These are phyloP conservation scores for Catharus minimus DNA, from an alignment of 2,113 vertebrate genomes.

Conservation along the genomic window DNA sequence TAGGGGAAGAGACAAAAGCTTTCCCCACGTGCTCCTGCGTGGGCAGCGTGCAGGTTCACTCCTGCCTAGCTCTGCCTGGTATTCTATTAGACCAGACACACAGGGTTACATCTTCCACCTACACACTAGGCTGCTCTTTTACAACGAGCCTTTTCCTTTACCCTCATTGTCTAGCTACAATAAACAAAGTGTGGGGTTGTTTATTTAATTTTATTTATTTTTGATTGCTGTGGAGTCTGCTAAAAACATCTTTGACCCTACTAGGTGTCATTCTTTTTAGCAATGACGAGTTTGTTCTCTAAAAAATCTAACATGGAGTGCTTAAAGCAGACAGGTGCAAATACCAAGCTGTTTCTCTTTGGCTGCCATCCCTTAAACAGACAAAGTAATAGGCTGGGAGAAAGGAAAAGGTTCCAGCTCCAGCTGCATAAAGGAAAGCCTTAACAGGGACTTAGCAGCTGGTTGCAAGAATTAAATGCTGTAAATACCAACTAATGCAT, in stretches of 20 bases:
- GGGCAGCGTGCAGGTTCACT: not conserved
- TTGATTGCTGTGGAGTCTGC: not conserved
- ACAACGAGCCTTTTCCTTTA: not conserved
- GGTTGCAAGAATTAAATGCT: constrained; percentile 42
- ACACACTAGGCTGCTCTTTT: not conserved
- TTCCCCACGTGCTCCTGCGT: not conserved
- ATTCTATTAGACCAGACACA: not conserved
- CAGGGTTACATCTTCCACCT: not conserved
- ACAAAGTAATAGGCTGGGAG: constrained; percentile 39
- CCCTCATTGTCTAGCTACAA: not conserved
- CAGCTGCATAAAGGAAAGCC: constrained; percentile 55
- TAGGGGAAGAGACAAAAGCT: not conserved
- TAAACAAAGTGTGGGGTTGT: not conserved
- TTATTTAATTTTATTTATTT: not conserved
- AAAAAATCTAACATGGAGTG: constrained; percentile 10
- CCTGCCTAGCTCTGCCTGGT: not conserved
- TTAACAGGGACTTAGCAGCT: constrained; percentile 60
- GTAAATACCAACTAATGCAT: constrained; percentile 17
- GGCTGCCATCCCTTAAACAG: constrained; percentile 62
- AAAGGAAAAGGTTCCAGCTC: constrained; percentile 48
- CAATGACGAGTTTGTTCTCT: constrained; percentile 15
- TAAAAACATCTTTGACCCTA: not conserved
- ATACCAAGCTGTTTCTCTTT: constrained; percentile 69
- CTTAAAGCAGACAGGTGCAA: constrained; percentile 74
- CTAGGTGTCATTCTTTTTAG: constrained; percentile 37